A percentile compares a stretch with the other conserved stretches of the same genome.
phyloP scores from a whole-genome alignment of 2,113 vertebrate species.

The Nesogale talazaci region DNA sequence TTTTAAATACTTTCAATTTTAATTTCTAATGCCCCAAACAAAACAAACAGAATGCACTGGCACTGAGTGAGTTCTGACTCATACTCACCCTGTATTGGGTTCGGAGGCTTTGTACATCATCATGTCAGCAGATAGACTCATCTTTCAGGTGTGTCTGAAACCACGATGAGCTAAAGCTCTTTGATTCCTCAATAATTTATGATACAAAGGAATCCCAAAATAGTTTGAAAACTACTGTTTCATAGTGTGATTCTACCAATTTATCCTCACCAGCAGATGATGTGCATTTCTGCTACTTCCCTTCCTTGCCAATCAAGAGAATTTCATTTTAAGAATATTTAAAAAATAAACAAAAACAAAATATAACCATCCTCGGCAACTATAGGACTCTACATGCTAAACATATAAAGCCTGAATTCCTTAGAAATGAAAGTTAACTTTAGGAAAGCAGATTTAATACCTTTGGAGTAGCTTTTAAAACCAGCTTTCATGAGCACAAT shows the following conservation, averaged over 20 bases:
- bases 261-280: background rate
- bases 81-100: too few relatives aligned
- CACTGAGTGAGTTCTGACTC: too few relatives aligned
- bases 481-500: background rate
- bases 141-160: background rate
- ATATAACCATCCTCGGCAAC: background rate
- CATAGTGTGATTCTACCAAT: background rate
- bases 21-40: background rate
- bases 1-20: constrained; percentile 1
- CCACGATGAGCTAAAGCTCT: constrained; percentile 12
- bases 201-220: background rate
- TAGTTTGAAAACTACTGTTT: background rate
- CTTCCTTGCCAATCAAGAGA: background rate
- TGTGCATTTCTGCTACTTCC: background rate
- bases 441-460: background rate
- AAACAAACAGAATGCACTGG: too few relatives aligned
- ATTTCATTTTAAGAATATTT: constrained; percentile 9
- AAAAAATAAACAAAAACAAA: constrained; percentile 30
- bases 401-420: constrained; percentile 12
- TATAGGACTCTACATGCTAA: background rate
- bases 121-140: too few relatives aligned
- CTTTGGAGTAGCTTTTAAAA: constrained; percentile 1
- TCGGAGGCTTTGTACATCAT: too few relatives aligned
- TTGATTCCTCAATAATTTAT: constrained; percentile 12
- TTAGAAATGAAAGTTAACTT: constrained; percentile 31